Base-by-base conservation (phyloP, 2,113 vertebrate genomes). In the Pteruthius melanotis region DNA sequence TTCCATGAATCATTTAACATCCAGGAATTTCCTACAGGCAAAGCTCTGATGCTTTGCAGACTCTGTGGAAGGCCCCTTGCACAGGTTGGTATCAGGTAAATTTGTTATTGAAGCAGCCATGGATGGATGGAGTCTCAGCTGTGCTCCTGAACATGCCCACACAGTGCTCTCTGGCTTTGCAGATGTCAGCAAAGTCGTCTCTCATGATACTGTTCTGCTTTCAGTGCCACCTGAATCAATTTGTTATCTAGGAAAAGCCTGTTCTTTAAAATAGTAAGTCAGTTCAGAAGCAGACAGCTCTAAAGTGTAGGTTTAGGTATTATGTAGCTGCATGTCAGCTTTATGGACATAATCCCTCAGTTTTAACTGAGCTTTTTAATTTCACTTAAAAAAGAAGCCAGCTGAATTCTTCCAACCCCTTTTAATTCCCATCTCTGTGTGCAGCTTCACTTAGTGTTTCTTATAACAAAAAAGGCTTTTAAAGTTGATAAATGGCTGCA, bases 401-500 rank as follows among this genome's bases (percentile, higher is more conserved):
- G 15, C 26, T 37, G 44, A 83, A 75, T 94, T 89, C 83, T 88
- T 83, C 56, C 56, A 95, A n/a, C n/a, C 45, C 60, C 24, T 57
- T 92, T 86, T 93, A 90, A 91, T 94, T 92, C 71, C 83, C 71
- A 63, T 86, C 75, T 86, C 59, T 88, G 39, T 88, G 83, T 95
- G 86, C 50, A 95, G 78, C 76, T 97, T 96, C 79, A 92, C 87
- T 97, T 97, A 79, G 64, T 42, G 83, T 93, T 97, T 85, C 72
- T 91, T 85, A 33, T 66, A 97, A 95, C 93, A 95, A 93, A 89
- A 89, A 95, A 90, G 83, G 82, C 90, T 96, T 96, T 97, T 95
- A 96, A 93, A 93, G 84, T 94, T 97, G 96, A 95, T 96, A 97
- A 97, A 97, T 97, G 83, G 75, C 81, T 66, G 54, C 63, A 77